These are phyloP conservation scores for Philypnodon macrostomus DNA, from an alignment of 2,797 vertebrate species.

Conservation along the genomic window DNA sequence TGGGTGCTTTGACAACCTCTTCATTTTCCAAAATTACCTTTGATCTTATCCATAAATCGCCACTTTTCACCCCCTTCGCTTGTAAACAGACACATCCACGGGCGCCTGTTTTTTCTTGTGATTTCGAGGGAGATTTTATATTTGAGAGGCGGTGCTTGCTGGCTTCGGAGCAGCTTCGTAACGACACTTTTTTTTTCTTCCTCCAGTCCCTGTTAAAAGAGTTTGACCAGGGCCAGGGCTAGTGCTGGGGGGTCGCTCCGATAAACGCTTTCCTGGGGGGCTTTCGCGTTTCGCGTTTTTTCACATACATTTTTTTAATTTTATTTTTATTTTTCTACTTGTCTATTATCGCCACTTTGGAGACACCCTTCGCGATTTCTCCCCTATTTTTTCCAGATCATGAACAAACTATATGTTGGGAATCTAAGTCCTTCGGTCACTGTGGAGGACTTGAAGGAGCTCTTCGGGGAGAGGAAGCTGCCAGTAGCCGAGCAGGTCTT, in stretches of 20 bases:
- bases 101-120: slow-evolving; percentile 70
- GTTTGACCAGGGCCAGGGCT: slow-evolving; percentile 82
- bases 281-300: slow-evolving; percentile 65
- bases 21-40: too few species aligned
- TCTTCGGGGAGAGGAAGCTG: slow-evolving; percentile 89
- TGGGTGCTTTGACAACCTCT: too few species aligned
- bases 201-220: slow-evolving; percentile 79
- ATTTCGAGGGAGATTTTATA: slow-evolving; percentile 79
- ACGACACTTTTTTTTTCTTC: slow-evolving; percentile 82
- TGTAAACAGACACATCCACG: too few species aligned
- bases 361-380: slow-evolving; percentile 64
- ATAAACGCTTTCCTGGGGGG: slow-evolving; percentile 71
- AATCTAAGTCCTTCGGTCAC: slow-evolving; percentile 93
- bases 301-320: slow-evolving; percentile 49
- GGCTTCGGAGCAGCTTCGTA: slow-evolving; percentile 79
- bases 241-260: slow-evolving; percentile 78
- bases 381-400: slow-evolving; percentile 82
- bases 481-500: slow-evolving; percentile 88
- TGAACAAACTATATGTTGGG: slow-evolving; percentile 95
- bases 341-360: slow-evolving; percentile 55
- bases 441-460: slow-evolving; percentile 90
- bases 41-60: too few species aligned
- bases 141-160: slow-evolving; percentile 85
- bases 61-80: slow-evolving; percentile 53
- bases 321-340: slow-evolving; percentile 43